phyloP scores from a whole-genome alignment of 2,888 invertebrate genomes.

The Caenorhabditis imperialis region DNA sequence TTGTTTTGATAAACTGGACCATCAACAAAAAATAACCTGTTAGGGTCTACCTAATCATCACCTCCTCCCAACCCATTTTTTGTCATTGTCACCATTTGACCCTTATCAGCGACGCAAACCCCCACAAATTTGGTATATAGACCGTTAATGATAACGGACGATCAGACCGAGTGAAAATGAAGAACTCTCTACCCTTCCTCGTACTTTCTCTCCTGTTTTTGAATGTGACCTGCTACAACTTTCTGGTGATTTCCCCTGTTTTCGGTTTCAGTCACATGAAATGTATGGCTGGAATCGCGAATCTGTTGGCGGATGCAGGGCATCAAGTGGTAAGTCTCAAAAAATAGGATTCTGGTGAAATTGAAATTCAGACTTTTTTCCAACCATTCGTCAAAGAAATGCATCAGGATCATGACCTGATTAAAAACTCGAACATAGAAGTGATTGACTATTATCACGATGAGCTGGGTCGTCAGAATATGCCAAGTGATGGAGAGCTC shows the following conservation, averaged over 20 bases:
- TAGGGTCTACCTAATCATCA: too few relatives aligned
- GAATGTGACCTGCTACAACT: constrained; percentile 32
- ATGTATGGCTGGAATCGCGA: constrained; percentile 47
- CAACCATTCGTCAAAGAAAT: constrained; percentile 34
- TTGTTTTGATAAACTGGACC: too few relatives aligned
- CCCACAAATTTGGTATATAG: too few relatives aligned
- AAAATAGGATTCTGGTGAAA: too few relatives aligned
- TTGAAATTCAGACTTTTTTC: constrained; percentile 34
- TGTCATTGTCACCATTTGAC: too few relatives aligned
- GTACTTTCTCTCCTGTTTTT: too few relatives aligned
- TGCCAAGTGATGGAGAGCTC: constrained; percentile 1
- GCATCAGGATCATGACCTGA: constrained; percentile 19
- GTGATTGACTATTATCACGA: constrained; percentile 24
- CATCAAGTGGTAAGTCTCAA: constrained; percentile 47
- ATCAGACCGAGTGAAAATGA: too few relatives aligned
- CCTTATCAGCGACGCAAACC: background rate
- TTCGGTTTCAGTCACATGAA: constrained; percentile 52
- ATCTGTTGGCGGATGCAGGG: constrained; percentile 49
- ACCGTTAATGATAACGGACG: too few relatives aligned
- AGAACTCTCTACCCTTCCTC: too few relatives aligned
- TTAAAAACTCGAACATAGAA: constrained; percentile 18
- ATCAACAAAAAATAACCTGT: too few relatives aligned
- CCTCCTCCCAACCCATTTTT: too few relatives aligned
- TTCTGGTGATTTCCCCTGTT: constrained; percentile 42
- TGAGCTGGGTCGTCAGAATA: constrained; percentile 10